Evolutionary conservation across 2,113 vertebrate species (phyloP).

Genomic region (Alectura lathami): DNA sequence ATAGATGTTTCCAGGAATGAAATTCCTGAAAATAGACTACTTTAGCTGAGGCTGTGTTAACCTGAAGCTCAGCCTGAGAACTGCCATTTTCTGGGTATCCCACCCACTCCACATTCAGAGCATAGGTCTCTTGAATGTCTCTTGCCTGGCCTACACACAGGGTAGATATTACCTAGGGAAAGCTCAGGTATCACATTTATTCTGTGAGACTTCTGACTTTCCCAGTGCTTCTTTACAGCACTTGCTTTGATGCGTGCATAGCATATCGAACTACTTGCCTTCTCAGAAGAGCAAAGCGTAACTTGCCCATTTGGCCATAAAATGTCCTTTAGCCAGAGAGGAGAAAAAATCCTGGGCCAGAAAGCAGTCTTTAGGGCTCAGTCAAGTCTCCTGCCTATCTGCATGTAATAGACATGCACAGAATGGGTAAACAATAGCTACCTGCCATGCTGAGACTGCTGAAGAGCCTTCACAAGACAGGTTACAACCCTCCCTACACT

Average conservation of each 20-base stretch:
- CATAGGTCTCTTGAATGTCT: no score
- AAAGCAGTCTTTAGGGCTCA: not conserved
- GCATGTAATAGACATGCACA: rapidly evolving
- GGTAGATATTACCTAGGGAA: not conserved
- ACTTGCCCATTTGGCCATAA: not conserved
- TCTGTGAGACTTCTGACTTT: not conserved
- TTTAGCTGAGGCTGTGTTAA: not conserved
- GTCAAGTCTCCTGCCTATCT: not conserved
- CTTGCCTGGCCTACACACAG: not conserved
- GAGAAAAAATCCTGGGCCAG: not conserved
- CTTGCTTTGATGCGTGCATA: not conserved
- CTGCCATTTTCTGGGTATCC: not conserved
- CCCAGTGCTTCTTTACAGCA: not conserved
- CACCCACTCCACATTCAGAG: not conserved
- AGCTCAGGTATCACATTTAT: not conserved
- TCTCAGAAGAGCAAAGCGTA: not conserved
- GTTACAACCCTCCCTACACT: no score
- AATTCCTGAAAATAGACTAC: rapidly evolving
- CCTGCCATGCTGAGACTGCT: no score
- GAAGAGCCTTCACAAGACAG: not conserved
- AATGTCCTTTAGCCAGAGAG: rapidly evolving
- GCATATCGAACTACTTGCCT: not conserved
- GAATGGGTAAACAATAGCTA: not conserved
- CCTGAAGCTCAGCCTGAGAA: not conserved
- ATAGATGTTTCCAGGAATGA: not conserved